Evolutionary conservation across 1,140 invertebrate species (phyloP).

Genomic region (Calosoma granatense): DNA sequence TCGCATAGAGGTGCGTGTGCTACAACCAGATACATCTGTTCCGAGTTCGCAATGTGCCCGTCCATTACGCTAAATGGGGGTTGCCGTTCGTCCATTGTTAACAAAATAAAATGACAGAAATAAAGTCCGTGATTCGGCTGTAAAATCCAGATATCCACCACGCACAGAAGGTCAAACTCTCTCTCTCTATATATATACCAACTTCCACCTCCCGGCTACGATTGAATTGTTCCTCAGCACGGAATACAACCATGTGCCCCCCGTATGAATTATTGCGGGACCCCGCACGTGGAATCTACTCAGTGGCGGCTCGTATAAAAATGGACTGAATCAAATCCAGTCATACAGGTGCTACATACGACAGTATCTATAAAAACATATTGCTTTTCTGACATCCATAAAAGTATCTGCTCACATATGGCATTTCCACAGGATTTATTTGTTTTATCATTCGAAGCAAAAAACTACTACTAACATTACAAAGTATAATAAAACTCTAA

Average conservation of each 20-base stretch:
- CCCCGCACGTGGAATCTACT: neutral
- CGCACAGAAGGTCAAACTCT: neutral
- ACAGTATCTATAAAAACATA: no score
- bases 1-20: neutral
- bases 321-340: no score
- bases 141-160: neutral
- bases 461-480: no score
- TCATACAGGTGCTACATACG: no score
- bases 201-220: no score
- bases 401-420: no score
- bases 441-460: no score
- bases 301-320: no score
- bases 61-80: neutral
- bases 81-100: neutral
- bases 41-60: neutral
- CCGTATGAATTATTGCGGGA: neutral
- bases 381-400: no score
- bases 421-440: no score
- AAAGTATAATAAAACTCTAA: no score
- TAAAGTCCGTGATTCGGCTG: neutral
- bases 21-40: neutral
- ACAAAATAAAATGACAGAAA: neutral
- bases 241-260: neutral
- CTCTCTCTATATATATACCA: no score
- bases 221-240: neutral